Base-by-base conservation (phyloP, 2,888 invertebrate genomes). In the Erannis defoliaria region DNA sequence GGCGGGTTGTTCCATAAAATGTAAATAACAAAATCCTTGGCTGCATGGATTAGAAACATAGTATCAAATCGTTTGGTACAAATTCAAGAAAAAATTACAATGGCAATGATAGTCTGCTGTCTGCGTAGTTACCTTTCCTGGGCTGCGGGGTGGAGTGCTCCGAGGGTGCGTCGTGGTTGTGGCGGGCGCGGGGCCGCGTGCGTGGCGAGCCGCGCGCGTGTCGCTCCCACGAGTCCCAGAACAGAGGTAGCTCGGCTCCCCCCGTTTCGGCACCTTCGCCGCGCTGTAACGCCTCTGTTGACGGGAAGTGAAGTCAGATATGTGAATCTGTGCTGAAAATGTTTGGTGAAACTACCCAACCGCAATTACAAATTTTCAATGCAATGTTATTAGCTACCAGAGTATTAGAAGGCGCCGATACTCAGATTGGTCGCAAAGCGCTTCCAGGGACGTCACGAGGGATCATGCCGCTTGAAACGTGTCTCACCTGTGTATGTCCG, bases 221-320 rank as follows among this genome's bases (percentile, higher is more conserved):
- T 51, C 96, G 93, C 86, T 98, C 98, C 98, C 98, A 98, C 6
- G 98, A 98, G 88, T 98, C 98, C 98, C 98, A 99, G 89, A 97
- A 98, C 73, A 99, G 93, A 69, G 96, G 95, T 79, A 96, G 76
- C 93, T 95, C 80, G 57, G 94, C 93, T 65, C 93, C 93, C 49
- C 93, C 93, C 61, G 93, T 93, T 29, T 70, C 69, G 6, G 62
- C 57, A 43, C 93, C 95, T 23, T 91, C 91, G 42, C 92, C 92
- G 2, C 90, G 85, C 0, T 82, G 86, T 10, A 93, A 67, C 0
- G 91, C 91, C 68, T 93, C 92, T 93, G 82, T 0, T 68, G 5
- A n/a, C 14, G 33, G n/a, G 14, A n/a, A n/a, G n/a, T n/a, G n/a
- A n/a, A n/a, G n/a, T n/a, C n/a, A n/a, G n/a, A n/a, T n/a, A n/a